Conservation (phyloP, 2,888 invertebrate genomes). For the Gryllus longicercus region DNA sequence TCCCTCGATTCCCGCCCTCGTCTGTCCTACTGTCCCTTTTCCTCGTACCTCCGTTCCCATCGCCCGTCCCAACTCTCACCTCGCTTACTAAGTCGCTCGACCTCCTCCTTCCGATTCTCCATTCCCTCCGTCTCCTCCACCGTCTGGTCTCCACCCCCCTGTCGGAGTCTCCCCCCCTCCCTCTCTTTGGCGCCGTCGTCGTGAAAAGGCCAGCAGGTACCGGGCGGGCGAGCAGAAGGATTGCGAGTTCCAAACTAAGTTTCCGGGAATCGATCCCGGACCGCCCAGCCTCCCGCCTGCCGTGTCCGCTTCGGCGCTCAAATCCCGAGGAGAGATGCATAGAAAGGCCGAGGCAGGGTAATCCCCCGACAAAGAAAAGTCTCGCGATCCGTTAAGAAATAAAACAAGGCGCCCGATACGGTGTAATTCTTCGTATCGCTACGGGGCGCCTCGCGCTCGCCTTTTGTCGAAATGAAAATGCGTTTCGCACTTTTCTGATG, state of each 20-base stretch:
- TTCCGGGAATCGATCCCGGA: not conserved
- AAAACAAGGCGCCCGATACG: not conserved
- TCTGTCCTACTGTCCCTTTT: not conserved
- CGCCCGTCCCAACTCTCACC: not conserved
- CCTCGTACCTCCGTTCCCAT: not conserved
- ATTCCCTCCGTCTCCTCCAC: not conserved
- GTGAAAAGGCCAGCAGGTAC: not conserved
- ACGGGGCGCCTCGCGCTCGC: too few species aligned
- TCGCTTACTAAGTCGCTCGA: not conserved
- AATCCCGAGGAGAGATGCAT: not conserved
- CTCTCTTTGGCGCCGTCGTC: not conserved
- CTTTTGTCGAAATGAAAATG: too few species aligned
- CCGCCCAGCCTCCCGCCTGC: not conserved
- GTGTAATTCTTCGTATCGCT: too few species aligned
- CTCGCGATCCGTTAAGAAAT: not conserved
- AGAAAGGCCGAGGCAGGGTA: not conserved
- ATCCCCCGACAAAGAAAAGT: not conserved
- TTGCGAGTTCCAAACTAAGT: conserved; percentile 8
- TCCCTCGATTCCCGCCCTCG: not conserved
- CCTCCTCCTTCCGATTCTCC: not conserved
- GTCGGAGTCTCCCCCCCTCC: not conserved
- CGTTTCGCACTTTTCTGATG: too few species aligned
- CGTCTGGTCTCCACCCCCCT: not conserved
- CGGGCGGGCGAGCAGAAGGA: conserved; percentile 1
- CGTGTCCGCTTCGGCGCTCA: not conserved